Evolutionary conservation across 2,797 vertebrate genomes (phyloP), one percentile per base, ranked within the genome.

Genomic region (Tangara arthus): DNA sequence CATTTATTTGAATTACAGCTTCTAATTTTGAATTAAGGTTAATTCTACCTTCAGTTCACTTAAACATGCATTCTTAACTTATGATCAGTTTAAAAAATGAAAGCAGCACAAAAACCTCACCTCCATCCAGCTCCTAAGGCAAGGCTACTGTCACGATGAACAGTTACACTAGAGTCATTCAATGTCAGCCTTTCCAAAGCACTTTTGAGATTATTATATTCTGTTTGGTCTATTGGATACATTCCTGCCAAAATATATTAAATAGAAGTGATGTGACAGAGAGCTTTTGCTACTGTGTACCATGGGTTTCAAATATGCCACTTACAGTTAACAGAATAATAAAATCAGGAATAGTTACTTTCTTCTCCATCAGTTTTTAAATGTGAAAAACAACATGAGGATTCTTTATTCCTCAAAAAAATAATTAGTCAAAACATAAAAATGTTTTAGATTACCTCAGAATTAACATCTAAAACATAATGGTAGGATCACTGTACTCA

Each of bases 71-170:
- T 52, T 22, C 32, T 55, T 77, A 24, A 59, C n/a, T 88, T 76
- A 72, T 1, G 2, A 89, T 39, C 13, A 12, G 9, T 57, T 82
- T 47, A 18, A 86, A 78, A 91, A 88, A 35, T 11, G 4, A 76
- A 87, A 91, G 42, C 17, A 61, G 28, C n/a, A 27, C 11, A 55
- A 65, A 84, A 93, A n/a, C 49, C 97, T 97, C 81, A 99, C 99
- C 99, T 99, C 99, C 99, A 99, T 37, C 99, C 99, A 39, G 99
- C 99, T 93, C 99, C 99, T 88, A 99, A 97, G 46, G 99, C 99
- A 92, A 99, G 93, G 80, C 99, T 99, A 95, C 98, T 99, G 96
- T 99, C 99, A 87, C 97, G 98, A 97, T 99, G 98, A 92, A 99
- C 98, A 5, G 98, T 98, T 92, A 99, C 99, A 90, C 99, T 99